Percentiles rank a stretch among this genome's conserved stretches.
These are phyloP conservation scores for Acrossocheilus fasciatus DNA, from an alignment of 2,797 vertebrate species.

Conservation along the genomic window DNA sequence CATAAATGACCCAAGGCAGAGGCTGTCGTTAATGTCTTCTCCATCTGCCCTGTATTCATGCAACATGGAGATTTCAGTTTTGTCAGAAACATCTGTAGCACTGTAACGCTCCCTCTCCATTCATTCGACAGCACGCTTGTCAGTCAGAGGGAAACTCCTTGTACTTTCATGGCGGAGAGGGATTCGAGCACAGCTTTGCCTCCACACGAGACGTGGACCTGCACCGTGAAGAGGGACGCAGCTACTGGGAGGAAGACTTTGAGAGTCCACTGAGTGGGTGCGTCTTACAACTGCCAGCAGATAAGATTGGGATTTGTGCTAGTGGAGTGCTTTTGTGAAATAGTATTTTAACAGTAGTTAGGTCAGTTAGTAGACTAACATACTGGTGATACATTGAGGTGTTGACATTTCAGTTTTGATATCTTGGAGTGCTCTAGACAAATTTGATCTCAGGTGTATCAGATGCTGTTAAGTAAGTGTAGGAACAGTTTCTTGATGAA, in stretches of 20 bases:
- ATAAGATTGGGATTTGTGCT: background rate
- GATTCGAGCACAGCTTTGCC: conserved; percentile 89
- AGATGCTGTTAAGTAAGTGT: background rate
- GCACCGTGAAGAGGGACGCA: conserved; percentile 89
- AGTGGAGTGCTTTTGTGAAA: background rate
- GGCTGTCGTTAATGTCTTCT: background rate
- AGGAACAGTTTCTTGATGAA: background rate
- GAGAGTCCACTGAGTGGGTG: conserved; percentile 92
- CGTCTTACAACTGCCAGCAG: conserved; percentile 64
- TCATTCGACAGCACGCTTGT: conserved; percentile 89
- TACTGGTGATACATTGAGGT: background rate
- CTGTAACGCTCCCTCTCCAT: background rate
- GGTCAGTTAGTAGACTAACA: background rate
- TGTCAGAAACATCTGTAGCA: background rate
- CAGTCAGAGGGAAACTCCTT: conserved; percentile 95
- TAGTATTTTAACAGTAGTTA: background rate
- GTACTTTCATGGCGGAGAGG: conserved; percentile 95
- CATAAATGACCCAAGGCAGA: no score
- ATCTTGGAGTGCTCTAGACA: background rate
- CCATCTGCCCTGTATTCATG: background rate
- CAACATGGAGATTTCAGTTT: background rate
- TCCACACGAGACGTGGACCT: conserved; percentile 93
- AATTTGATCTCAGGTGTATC: background rate
- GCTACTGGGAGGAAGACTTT: conserved; percentile 98
- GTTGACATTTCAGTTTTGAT: background rate